These are phyloP conservation scores for Aldrovandia affinis DNA, from an alignment of 2,797 vertebrate genomes.

Conservation along the genomic window DNA sequence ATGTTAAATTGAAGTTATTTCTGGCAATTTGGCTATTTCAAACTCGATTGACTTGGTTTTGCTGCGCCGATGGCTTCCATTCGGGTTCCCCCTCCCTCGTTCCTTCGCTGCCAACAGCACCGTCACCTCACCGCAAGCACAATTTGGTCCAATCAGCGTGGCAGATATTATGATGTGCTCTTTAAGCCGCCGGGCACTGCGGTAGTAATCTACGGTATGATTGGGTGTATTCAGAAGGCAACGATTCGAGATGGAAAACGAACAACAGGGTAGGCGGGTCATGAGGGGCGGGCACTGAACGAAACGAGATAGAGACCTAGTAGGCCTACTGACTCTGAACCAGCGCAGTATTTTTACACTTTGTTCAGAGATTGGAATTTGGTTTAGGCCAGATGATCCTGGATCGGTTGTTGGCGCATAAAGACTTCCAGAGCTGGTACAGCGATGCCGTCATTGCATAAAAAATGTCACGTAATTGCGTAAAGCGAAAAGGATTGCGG, in stretches of 20 bases:
- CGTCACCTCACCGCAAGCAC: constrained; percentile 36
- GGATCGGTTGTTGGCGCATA: constrained; percentile 13
- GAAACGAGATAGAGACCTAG: background rate
- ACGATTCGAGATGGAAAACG: constrained; percentile 30
- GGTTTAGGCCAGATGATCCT: background rate
- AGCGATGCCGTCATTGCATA: background rate
- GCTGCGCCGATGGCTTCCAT: constrained; percentile 71
- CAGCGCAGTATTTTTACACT: background rate
- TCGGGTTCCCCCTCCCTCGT: constrained; percentile 61
- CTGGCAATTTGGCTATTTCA: constrained; percentile 45
- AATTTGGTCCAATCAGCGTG: constrained; percentile 40
- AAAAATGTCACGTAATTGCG: constrained; percentile 18
- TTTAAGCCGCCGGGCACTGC: background rate
- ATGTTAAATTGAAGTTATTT: background rate
- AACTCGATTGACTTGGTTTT: constrained; percentile 70
- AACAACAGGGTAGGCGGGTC: constrained; percentile 22
- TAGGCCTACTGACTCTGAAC: background rate
- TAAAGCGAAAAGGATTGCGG: constrained; percentile 1
- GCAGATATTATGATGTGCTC: constrained; percentile 19
- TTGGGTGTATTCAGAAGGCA: constrained; percentile 17
- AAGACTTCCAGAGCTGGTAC: background rate
- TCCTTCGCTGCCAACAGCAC: constrained; percentile 38
- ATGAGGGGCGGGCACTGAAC: background rate
- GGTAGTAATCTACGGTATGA: background rate
- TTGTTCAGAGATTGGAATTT: background rate